phyloP scores from a whole-genome alignment of 30 jellyfish, hydroid and myxozoan genomes.

The Chrysaora quinquecirrha region DNA sequence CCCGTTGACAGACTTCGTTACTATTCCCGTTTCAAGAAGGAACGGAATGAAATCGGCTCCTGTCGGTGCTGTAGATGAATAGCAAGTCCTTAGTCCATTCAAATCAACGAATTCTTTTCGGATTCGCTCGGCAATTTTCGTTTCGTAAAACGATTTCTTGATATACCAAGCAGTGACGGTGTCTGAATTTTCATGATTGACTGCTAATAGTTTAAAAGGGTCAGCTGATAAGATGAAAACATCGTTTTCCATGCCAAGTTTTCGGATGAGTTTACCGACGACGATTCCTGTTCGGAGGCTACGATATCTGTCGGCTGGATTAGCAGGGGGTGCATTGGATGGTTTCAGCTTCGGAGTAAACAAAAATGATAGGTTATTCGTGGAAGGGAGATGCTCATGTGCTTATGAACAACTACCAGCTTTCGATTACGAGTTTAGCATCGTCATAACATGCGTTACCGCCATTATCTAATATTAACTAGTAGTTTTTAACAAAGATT shows the following conservation, averaged over 20 bases:
- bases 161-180: slow-evolving; percentile 82
- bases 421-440: too few species aligned
- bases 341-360: slow-evolving; percentile 68
- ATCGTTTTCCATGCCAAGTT: slow-evolving; percentile 65
- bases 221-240: slow-evolving; percentile 83
- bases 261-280: slow-evolving; percentile 58
- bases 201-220: slow-evolving; percentile 66
- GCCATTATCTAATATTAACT: too few species aligned
- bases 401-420: too few species aligned
- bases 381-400: too few species aligned
- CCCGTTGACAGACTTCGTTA: slow-evolving; percentile 79
- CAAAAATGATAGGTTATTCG: not conserved
- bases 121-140: slow-evolving; percentile 46
- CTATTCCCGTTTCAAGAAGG: slow-evolving; percentile 77
- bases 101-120: slow-evolving; percentile 76
- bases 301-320: slow-evolving; percentile 75
- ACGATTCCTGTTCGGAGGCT: slow-evolving; percentile 56
- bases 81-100: slow-evolving; percentile 67
- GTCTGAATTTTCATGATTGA: slow-evolving; percentile 49
- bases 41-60: slow-evolving; percentile 61
- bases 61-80: slow-evolving; percentile 60
- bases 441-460: too few species aligned
- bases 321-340: slow-evolving; percentile 68
- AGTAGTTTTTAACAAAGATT: too few species aligned
- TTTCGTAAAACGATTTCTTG: slow-evolving; percentile 52